Percentiles rank a stretch among this genome's conserved stretches.
Conservation (phyloP, 2,888 invertebrate genomes). For the Lapara coniferarum region DNA sequence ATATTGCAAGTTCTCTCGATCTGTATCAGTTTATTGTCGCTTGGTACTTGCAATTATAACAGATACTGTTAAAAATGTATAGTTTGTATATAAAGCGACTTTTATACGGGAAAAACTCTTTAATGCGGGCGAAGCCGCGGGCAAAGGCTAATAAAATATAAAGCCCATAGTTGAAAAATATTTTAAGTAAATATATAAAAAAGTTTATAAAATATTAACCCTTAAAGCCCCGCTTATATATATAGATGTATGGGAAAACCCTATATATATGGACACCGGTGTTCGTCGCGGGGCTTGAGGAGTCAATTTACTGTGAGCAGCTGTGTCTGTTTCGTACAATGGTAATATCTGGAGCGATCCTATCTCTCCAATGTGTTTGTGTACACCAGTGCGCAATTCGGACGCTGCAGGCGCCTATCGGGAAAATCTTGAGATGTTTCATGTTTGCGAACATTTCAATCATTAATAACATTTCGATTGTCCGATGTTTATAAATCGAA, state of each 20-base stretch:
- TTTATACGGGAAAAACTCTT: too few relatives aligned
- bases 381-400: background rate
- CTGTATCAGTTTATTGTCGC: too few relatives aligned
- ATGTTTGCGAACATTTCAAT: background rate
- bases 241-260: too few relatives aligned
- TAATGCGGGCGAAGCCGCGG: too few relatives aligned
- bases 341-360: background rate
- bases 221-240: too few relatives aligned
- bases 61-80: too few relatives aligned
- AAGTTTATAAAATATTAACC: conserved; percentile 9
- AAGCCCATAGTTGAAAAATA: background rate
- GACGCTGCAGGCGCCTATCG: background rate
- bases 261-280: too few relatives aligned
- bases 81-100: too few relatives aligned
- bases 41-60: too few relatives aligned
- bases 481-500: too few relatives aligned
- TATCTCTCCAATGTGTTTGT: background rate
- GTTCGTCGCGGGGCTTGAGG: too few relatives aligned
- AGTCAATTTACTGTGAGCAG: background rate
- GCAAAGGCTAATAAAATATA: background rate
- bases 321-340: background rate
- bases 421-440: background rate
- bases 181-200: background rate
- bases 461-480: background rate
- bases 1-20: too few relatives aligned